phyloP scores from a whole-genome alignment of 2,888 invertebrate genomes.

The Amphipyra berbera region DNA sequence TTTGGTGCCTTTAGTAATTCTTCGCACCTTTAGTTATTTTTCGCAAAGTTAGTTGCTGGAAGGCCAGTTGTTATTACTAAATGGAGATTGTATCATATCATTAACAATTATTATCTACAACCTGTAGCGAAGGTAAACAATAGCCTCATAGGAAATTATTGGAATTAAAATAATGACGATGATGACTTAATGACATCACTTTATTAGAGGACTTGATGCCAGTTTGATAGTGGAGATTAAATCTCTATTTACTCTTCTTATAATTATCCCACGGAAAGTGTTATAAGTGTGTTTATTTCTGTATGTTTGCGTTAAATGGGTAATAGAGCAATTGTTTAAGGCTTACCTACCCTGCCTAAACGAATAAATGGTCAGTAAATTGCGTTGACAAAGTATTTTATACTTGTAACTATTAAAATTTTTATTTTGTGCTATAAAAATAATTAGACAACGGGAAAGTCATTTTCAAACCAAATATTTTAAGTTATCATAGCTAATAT shows the following conservation, averaged over 20 bases:
- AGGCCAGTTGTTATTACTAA: slow-evolving; percentile 11
- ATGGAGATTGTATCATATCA: slow-evolving; percentile 20
- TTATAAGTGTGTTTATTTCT: neutral
- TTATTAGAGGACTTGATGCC: slow-evolving; percentile 42
- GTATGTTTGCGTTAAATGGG: neutral
- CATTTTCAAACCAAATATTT: too few species aligned
- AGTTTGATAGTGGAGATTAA: slow-evolving; percentile 34
- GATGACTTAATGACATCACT: slow-evolving; percentile 38
- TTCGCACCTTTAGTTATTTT: too few species aligned
- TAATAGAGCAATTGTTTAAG: too few species aligned
- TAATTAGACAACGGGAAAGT: too few species aligned
- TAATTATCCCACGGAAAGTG: slow-evolving; percentile 44
- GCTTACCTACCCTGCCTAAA: too few species aligned
- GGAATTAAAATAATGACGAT: slow-evolving; percentile 49
- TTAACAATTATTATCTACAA: slow-evolving; percentile 40
- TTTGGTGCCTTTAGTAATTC: too few species aligned
- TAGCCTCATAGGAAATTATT: slow-evolving; percentile 34
- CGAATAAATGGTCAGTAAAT: too few species aligned
- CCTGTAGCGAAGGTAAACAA: slow-evolving; percentile 39
- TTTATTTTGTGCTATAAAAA: too few species aligned
- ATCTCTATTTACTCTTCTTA: slow-evolving; percentile 35
- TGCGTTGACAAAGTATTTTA: too few species aligned
- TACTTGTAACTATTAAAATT: too few species aligned
- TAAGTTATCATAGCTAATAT: too few species aligned
- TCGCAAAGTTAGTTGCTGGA: neutral